A percentile compares a stretch with the other conserved stretches of the same genome.
Evolutionary conservation across 2,888 invertebrate species (phyloP).

Genomic region (Phania funesta): DNA sequence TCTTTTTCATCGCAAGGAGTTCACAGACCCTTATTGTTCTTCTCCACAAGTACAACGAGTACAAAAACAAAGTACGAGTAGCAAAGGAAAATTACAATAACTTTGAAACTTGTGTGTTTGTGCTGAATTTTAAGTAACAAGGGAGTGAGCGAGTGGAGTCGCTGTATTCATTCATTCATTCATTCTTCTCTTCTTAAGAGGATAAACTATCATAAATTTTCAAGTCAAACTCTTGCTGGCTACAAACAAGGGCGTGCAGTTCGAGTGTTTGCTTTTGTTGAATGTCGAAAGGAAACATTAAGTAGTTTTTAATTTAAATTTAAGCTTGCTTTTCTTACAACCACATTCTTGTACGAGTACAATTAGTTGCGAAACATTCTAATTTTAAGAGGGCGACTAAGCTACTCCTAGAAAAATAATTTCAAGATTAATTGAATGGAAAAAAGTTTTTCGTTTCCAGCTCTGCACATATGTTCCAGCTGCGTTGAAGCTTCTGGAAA

Average conservation of each 20-base stretch:
- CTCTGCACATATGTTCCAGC: no score
- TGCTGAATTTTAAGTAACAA: slow-evolving; percentile 55
- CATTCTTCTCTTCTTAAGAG: slow-evolving; percentile 49
- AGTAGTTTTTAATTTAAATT: slow-evolving; percentile 40
- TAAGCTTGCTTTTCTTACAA: not conserved
- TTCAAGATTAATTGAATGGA: no score
- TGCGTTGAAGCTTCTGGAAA: no score
- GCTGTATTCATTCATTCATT: slow-evolving; percentile 1
- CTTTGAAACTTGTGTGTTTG: slow-evolving; percentile 39
- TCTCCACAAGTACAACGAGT: not conserved
- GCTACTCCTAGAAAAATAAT: no score
- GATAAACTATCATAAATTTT: slow-evolving; percentile 60
- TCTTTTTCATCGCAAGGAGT: slow-evolving; percentile 53
- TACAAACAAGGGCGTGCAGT: slow-evolving; percentile 21
- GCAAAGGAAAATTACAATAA: slow-evolving; percentile 47
- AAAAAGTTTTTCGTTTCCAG: no score
- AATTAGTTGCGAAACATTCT: no score
- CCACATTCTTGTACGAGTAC: no score
- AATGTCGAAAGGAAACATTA: slow-evolving; percentile 34
- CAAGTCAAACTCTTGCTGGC: slow-evolving; percentile 26
- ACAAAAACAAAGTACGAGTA: not conserved
- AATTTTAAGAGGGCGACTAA: no score
- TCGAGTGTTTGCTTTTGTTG: slow-evolving; percentile 33
- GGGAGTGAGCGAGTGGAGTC: slow-evolving; percentile 50
- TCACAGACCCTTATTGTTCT: slow-evolving; percentile 51